phyloP scores from a whole-genome alignment of 2,888 invertebrate species.

The Parasteatoda lunata region DNA sequence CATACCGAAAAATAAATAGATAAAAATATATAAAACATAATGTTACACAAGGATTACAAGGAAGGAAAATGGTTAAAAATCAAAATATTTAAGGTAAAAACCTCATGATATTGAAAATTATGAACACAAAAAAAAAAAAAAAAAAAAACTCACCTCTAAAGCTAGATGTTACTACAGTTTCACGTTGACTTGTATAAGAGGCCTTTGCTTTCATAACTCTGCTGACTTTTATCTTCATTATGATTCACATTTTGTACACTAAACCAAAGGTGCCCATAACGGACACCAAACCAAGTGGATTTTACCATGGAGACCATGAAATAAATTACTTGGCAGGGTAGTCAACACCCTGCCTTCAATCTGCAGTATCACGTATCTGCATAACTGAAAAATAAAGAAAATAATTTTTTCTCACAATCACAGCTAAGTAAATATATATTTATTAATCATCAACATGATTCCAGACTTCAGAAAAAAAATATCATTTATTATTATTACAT shows the following conservation, averaged over 20 bases:
- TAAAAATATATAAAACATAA: too few species aligned
- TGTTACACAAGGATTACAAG: too few species aligned
- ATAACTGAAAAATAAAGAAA: constrained; percentile 46
- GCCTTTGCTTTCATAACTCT: constrained; percentile 63
- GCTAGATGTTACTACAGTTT: constrained; percentile 67
- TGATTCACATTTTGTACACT: constrained; percentile 48
- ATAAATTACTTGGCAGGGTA: constrained; percentile 55
- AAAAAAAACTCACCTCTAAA: constrained; percentile 50
- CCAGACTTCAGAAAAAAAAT: too few species aligned
- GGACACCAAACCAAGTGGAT: constrained; percentile 48
- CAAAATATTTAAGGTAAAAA: too few species aligned
- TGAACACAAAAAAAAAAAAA: constrained; percentile 2
- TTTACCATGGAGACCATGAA: constrained; percentile 54
- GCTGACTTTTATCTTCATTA: constrained; percentile 63
- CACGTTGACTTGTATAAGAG: constrained; percentile 58
- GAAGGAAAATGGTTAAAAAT: too few species aligned
- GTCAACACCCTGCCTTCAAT: constrained; percentile 66
- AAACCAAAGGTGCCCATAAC: constrained; percentile 53
- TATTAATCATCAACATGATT: too few species aligned
- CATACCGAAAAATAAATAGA: too few species aligned
- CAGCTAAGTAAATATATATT: too few species aligned
- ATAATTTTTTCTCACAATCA: too few species aligned
- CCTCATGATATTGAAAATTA: too few species aligned
- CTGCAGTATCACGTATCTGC: constrained; percentile 51
- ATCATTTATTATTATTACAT: too few species aligned